Evolutionary conservation across 2,797 vertebrate genomes (phyloP).

Genomic region (Tolypeutes matacus): DNA sequence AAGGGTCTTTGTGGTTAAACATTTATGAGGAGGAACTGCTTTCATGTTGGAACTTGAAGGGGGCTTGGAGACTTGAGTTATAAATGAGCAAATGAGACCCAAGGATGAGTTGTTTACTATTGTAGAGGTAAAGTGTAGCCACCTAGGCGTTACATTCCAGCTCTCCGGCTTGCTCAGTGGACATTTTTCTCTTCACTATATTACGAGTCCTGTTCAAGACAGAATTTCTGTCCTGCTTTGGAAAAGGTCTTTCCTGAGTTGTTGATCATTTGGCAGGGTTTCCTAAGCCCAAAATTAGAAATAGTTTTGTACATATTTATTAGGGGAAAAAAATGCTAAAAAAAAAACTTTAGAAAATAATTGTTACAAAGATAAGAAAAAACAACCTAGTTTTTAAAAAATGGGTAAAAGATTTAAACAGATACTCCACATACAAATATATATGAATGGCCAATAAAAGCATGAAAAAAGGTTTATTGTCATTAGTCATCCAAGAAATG

Average conservation of each 20-base stretch:
- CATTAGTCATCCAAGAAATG: constrained; percentile 20
- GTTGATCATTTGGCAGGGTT: constrained; percentile 9
- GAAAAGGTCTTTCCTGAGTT: neutral
- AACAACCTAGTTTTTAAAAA: constrained; percentile 37
- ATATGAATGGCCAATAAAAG: neutral
- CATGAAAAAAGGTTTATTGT: constrained; percentile 27
- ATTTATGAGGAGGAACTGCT: constrained; percentile 3
- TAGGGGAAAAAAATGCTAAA: neutral
- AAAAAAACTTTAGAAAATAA: neutral
- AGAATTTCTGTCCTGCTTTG: neutral
- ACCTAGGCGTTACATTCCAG: too few species aligned
- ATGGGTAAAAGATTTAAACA: constrained; percentile 49
- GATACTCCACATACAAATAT: constrained; percentile 8
- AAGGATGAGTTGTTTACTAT: neutral
- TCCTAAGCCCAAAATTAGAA: constrained; percentile 56
- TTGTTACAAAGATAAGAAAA: constrained; percentile 14
- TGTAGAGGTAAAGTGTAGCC: too few species aligned
- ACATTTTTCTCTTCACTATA: neutral
- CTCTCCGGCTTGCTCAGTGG: neutral
- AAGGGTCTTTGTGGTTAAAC: constrained; percentile 9
- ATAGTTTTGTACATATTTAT: constrained; percentile 53
- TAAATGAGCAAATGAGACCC: neutral
- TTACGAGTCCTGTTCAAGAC: neutral
- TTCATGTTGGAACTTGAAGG: neutral
- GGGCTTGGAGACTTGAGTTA: neutral